phyloP scores from a whole-genome alignment of 2,113 vertebrate species.

The Podocnemis expansa region DNA sequence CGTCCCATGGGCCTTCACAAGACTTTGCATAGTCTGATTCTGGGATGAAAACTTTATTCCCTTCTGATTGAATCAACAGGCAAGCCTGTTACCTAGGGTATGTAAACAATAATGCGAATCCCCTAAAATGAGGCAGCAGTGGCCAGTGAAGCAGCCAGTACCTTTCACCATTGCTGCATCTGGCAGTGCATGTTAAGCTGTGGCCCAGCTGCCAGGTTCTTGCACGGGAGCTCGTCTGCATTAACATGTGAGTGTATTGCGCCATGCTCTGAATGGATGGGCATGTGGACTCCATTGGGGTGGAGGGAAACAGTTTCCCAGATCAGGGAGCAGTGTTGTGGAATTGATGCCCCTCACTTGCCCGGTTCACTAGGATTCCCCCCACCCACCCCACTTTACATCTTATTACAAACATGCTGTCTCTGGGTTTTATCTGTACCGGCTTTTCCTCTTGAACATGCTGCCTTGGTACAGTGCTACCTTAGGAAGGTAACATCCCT shows the following conservation, averaged over 20 bases:
- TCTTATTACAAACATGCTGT: neutral
- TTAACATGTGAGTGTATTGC: too few relatives aligned
- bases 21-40: too few relatives aligned
- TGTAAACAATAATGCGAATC: too few relatives aligned
- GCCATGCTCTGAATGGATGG: neutral
- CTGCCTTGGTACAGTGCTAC: neutral
- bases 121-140: neutral
- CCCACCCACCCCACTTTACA: too few relatives aligned
- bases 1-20: too few relatives aligned
- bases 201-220: constrained; percentile 11
- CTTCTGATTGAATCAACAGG: too few relatives aligned
- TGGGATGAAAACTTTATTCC: too few relatives aligned
- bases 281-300: accelerated
- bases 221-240: neutral
- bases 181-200: neutral
- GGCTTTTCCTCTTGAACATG: neutral
- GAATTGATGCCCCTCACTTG: neutral
- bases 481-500: neutral
- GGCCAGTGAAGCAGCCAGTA: constrained; percentile 49
- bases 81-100: too few relatives aligned
- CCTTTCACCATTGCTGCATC: neutral
- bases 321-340: neutral
- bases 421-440: neutral
- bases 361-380: too few relatives aligned
- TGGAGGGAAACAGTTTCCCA: accelerated